These are phyloP conservation scores for Furcifer pardalis DNA, from an alignment of 2,797 vertebrate genomes.

Conservation along the genomic window DNA sequence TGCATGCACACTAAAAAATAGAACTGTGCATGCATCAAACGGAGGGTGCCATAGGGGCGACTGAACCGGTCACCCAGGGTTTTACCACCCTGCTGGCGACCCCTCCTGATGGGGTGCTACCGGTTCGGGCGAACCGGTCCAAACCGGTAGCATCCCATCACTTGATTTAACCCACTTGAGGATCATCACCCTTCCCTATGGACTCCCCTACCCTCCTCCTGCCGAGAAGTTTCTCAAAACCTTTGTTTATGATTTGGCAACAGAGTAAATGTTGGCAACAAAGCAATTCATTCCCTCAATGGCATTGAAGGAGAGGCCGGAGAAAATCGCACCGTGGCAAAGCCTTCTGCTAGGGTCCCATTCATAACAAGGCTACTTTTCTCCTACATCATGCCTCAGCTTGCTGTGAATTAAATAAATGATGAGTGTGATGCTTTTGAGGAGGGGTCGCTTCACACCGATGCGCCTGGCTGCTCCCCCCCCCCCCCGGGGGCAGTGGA, in stretches of 20 bases:
- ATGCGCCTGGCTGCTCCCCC: constrained; percentile 20
- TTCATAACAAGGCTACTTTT: not conserved
- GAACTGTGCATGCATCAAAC: too few species aligned
- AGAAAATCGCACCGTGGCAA: not conserved
- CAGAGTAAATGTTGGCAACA: not conserved
- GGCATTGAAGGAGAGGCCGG: not conserved
- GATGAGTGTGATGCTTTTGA: constrained; percentile 25
- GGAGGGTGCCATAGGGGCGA: too few species aligned
- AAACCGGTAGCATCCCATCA: too few species aligned
- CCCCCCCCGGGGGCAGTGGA: too few species aligned
- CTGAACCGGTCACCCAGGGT: too few species aligned
- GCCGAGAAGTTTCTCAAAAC: not conserved
- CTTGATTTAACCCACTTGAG: too few species aligned
- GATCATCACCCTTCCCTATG: too few species aligned
- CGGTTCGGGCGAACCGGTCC: too few species aligned
- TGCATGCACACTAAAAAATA: too few species aligned
- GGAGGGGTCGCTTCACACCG: constrained; percentile 38
- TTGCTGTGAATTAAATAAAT: constrained; percentile 7
- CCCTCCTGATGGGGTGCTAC: too few species aligned
- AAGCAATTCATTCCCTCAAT: not conserved
- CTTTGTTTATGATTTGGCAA: not conserved
- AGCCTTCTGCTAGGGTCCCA: not conserved
- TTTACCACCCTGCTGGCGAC: too few species aligned
- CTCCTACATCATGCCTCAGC: constrained; percentile 27
- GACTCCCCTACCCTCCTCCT: not conserved